Conservation (phyloP, 2,888 invertebrate species). For the Dermolepida albohirtum region DNA sequence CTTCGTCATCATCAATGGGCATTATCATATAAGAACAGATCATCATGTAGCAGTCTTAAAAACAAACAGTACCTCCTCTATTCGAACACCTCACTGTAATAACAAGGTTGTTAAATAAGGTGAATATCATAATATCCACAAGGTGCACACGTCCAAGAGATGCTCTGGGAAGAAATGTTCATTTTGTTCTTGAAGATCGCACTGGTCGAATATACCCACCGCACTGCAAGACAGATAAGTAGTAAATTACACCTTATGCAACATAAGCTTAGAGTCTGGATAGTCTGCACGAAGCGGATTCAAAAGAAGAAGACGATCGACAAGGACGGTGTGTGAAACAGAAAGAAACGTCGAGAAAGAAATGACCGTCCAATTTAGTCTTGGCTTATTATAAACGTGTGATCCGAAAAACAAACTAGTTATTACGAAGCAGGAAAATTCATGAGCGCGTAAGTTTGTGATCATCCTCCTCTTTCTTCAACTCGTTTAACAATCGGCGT, state of each 20-base stretch:
- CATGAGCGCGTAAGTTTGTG: neutral
- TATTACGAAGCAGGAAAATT: slow-evolving; percentile 12
- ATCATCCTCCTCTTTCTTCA: too few relatives aligned
- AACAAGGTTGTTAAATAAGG: slow-evolving; percentile 60
- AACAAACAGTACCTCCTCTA: slow-evolving; percentile 42
- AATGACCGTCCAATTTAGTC: slow-evolving; percentile 34
- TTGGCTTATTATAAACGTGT: slow-evolving; percentile 27
- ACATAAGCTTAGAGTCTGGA: slow-evolving; percentile 16
- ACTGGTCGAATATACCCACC: slow-evolving; percentile 27
- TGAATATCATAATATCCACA: slow-evolving; percentile 59
- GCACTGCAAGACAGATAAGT: slow-evolving; percentile 29
- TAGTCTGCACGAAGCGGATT: neutral
- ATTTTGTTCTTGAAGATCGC: neutral
- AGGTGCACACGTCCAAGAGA: neutral
- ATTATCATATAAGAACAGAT: slow-evolving; percentile 6
- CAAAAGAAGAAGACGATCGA: neutral
- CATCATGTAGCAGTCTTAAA: slow-evolving; percentile 22
- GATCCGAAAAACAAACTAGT: slow-evolving; percentile 34
- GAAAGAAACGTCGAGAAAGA: neutral
- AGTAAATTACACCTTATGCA: slow-evolving; percentile 35
- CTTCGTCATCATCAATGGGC: neutral
- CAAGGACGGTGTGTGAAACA: neutral
- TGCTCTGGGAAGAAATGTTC: neutral
- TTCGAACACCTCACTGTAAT: slow-evolving; percentile 47
- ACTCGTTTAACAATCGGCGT: neutral